Conservation (phyloP, 53 echinoderm and acorn worm species). For the Echinarachnius parma region DNA sequence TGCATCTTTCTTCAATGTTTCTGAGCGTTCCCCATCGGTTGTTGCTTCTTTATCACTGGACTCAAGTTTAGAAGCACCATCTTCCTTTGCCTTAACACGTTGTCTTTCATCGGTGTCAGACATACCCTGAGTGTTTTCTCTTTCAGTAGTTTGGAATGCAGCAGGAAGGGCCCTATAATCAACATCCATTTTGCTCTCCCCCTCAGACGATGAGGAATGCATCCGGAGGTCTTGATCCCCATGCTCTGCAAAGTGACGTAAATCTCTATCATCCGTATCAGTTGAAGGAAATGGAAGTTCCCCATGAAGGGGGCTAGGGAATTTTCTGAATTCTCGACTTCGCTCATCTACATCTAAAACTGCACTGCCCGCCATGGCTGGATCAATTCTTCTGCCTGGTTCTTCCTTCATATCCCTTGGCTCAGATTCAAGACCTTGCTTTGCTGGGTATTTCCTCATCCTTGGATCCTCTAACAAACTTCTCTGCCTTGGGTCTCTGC, state of each 20-base stretch:
- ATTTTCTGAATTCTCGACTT: conserved; percentile 3
- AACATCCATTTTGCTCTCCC: conserved; percentile 42
- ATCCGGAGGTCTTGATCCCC: conserved; percentile 27
- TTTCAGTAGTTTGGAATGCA: conserved; percentile 59
- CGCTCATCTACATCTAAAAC: conserved; percentile 38
- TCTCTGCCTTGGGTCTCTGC: conserved; percentile 22
- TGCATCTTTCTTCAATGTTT: background rate
- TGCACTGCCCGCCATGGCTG: background rate
- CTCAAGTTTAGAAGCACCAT: background rate
- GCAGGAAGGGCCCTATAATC: conserved; percentile 72
- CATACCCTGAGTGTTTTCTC: conserved; percentile 15
- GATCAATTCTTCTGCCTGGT: background rate
- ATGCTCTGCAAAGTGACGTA: conserved; percentile 7
- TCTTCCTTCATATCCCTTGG: conserved; percentile 13
- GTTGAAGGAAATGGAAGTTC: conserved; percentile 16
- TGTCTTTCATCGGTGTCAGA: conserved; percentile 32
- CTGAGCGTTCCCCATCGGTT: background rate
- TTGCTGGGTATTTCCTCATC: conserved; percentile 31
- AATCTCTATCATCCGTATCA: conserved; percentile 22
- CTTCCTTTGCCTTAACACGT: conserved; percentile 1
- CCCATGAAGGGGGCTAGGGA: conserved; percentile 17
- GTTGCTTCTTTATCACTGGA: background rate
- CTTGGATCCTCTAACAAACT: conserved; percentile 18
- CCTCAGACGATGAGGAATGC: background rate
- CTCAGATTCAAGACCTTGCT: background rate